Evolutionary conservation across 2,113 vertebrate species (phyloP).

Genomic region (Planiliza haematocheilus): DNA sequence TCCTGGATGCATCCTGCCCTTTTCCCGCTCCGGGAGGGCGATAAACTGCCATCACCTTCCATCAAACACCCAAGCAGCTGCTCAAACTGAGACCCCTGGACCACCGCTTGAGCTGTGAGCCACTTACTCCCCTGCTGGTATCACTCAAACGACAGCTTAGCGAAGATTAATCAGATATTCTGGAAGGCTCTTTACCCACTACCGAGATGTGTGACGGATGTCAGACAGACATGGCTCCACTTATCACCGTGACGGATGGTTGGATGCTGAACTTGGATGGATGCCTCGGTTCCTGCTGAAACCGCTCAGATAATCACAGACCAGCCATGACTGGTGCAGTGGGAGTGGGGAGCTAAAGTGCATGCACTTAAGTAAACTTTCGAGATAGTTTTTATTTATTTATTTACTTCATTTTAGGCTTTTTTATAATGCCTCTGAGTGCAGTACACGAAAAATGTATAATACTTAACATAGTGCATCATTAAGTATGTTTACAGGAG

Average conservation of each 20-base stretch:
- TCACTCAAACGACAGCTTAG: constrained; percentile 77
- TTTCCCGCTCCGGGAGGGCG: constrained; percentile 7
- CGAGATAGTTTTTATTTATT: not conserved
- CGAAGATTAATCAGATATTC: constrained; percentile 75
- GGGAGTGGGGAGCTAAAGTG: not conserved
- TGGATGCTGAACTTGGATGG: constrained; percentile 59
- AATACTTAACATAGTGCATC: too few relatives aligned
- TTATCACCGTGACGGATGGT: constrained; percentile 72
- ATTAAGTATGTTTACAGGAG: too few relatives aligned
- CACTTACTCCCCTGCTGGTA: constrained; percentile 66
- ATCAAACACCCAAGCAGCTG: constrained; percentile 60
- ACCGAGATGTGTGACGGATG: constrained; percentile 73
- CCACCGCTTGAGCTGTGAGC: constrained; percentile 59
- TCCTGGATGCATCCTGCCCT: not conserved
- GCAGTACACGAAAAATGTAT: too few relatives aligned
- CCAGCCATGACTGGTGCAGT: not conserved
- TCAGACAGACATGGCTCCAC: constrained; percentile 72
- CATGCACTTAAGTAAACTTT: not conserved
- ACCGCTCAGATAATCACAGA: constrained; percentile 5
- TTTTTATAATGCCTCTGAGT: too few relatives aligned
- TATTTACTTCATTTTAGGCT: too few relatives aligned
- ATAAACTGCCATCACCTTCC: constrained; percentile 68
- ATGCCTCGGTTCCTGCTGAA: constrained; percentile 33
- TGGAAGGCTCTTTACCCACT: constrained; percentile 65
- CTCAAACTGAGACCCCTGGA: constrained; percentile 59